phyloP scores from a whole-genome alignment of 2,797 vertebrate genomes.

The Hydrolagus colliei region DNA sequence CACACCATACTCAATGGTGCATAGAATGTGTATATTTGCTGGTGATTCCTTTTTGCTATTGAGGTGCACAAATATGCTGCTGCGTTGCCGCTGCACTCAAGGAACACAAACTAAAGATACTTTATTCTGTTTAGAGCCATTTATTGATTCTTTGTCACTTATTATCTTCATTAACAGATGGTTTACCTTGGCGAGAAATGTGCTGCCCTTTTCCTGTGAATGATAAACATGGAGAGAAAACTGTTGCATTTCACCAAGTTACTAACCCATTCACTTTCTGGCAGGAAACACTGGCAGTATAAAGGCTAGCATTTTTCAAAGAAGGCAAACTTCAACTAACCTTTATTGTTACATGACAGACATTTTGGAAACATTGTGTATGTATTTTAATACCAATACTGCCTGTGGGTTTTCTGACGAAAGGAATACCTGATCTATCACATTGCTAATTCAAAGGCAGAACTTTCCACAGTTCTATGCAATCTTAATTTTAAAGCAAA shows the following conservation, averaged over 20 bases:
- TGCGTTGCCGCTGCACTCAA: not conserved
- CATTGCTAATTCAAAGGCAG: too few species aligned
- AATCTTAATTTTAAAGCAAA: too few species aligned
- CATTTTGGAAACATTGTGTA: slow-evolving; percentile 5
- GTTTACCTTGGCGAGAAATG: slow-evolving; percentile 27
- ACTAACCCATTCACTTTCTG: slow-evolving; percentile 20
- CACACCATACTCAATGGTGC: too few species aligned
- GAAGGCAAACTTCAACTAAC: slow-evolving; percentile 9
- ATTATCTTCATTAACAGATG: slow-evolving; percentile 28
- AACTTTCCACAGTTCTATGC: too few species aligned
- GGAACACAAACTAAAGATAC: slow-evolving; percentile 6
- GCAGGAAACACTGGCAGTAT: slow-evolving; percentile 16
- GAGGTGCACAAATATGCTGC: not conserved
- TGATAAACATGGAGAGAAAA: slow-evolving; percentile 30
- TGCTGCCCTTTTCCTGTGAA: slow-evolving; percentile 26
- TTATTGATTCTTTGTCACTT: slow-evolving; percentile 30
- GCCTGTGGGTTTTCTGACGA: not conserved
- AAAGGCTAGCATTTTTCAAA: slow-evolving; percentile 27
- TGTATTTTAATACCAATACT: slow-evolving; percentile 4
- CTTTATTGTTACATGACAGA: slow-evolving; percentile 5
- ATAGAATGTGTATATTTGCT: too few species aligned
- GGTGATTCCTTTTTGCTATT: too few species aligned
- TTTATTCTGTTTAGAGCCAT: not conserved
- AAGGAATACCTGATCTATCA: slow-evolving; percentile 5
- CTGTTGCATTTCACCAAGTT: slow-evolving; percentile 29